Conservation (phyloP, 2,888 invertebrate genomes). For the Papilio protenor region DNA sequence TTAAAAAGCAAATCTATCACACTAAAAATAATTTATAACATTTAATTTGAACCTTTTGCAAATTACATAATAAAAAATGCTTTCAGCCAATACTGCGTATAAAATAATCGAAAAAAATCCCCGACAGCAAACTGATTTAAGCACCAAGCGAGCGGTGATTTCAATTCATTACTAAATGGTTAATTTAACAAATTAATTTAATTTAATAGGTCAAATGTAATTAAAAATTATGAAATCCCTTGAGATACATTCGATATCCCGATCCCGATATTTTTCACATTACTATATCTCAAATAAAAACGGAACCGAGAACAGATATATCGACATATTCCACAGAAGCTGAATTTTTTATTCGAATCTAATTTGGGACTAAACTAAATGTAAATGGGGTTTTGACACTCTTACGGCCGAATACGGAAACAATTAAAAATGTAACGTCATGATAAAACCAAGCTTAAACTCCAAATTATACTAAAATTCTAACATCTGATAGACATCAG, state of each 20-base stretch:
- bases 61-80: constrained; percentile 59
- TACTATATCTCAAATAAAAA: background rate
- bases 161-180: constrained; percentile 24
- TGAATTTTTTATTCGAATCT: no score
- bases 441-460: no score
- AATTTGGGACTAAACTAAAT: no score
- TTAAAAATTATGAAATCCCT: constrained; percentile 6
- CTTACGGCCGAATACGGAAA: no score
- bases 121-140: constrained; percentile 45
- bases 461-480: no score
- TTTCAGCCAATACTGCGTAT: constrained; percentile 79
- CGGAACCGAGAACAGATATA: background rate
- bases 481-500: no score
- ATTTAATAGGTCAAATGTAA: background rate
- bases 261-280: background rate
- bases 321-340: no score
- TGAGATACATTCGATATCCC: background rate
- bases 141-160: constrained; percentile 42
- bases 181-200: background rate
- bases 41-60: constrained; percentile 45
- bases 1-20: background rate
- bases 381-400: no score
- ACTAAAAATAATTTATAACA: background rate
- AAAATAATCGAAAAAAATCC: constrained; percentile 50
- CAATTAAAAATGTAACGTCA: no score